Evolutionary conservation across 2,113 vertebrate genomes (phyloP), one percentile per base, ranked within the genome.

Genomic region (Coracopsis vasa): DNA sequence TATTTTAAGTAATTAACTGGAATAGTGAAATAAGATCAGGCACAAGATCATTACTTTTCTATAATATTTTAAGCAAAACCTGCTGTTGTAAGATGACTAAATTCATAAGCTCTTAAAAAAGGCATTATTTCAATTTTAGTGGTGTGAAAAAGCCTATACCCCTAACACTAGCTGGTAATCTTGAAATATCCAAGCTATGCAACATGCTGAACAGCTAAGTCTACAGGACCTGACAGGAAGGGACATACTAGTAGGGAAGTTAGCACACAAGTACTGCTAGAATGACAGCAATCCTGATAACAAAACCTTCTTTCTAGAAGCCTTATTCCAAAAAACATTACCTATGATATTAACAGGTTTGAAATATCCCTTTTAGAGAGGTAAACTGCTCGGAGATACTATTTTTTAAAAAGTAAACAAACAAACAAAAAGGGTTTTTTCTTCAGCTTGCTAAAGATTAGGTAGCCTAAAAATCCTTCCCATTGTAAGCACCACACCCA

Each of bases 121-220:
- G 9, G 11, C 17, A 39, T 56, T 71, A 93, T 45, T 86, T n/a
- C 47, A 53, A 12, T 67, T 85, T 44, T 54, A 88, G n/a, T 53
- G 53, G 2, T 21, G 12, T 16, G n/a, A 87, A 90, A 95, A 86
- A 78, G 47, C n/a, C 10, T 25, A 44, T 37, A 28, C 61, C 33
- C 58, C 60, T 56, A 60, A 75, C 45, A 35, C 20, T 35, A 92
- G 64, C 25, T 80, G 50, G 48, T 87, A 94, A 82, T 88, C 86
- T 33, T 84, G 69, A 94, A 94, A 94, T 56, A 97, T 56, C 56
- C 88, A 78, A 73, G 64, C 47, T 84, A 91, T 74, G 92, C 58
- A 82, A 54, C 5, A 12, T 8, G 35, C 9, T 35, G 33, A 75
- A 79, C 37, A 85, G 44, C 31, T 65, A 86, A 80, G 41, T 41